A percentile compares a stretch with the other conserved stretches of the same genome.
phyloP scores from a whole-genome alignment of 2,113 vertebrate genomes.

The Lipotes vexillifer region DNA sequence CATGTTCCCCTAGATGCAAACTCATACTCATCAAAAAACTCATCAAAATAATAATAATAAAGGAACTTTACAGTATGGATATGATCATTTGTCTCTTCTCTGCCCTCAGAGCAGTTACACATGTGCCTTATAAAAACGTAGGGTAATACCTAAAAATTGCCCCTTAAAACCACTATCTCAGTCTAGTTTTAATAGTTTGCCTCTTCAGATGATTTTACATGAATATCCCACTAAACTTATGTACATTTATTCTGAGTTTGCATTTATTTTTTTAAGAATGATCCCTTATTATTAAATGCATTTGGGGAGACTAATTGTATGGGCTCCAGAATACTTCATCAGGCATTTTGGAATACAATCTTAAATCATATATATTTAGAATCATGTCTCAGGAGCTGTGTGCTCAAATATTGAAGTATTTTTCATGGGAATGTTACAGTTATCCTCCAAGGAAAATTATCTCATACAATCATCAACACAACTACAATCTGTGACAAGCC shows the following conservation, averaged over 20 bases:
- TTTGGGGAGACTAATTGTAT: background rate
- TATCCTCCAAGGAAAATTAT: background rate
- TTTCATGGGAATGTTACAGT: background rate
- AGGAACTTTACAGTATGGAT: background rate
- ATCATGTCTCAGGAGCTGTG: background rate
- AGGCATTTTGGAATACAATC: background rate
- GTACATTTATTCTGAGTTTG: background rate
- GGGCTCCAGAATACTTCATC: background rate
- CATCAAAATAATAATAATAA: background rate
- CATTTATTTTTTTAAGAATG: background rate
- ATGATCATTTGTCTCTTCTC: background rate
- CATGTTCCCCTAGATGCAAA: background rate
- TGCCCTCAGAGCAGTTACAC: background rate
- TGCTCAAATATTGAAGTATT: background rate
- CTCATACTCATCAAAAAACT: background rate
- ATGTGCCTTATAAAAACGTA: background rate
- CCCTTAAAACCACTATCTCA: background rate
- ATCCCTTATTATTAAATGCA: background rate
- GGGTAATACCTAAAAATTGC: background rate
- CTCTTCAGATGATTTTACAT: background rate
- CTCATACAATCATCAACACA: background rate
- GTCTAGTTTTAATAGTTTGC: background rate
- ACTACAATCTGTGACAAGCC: background rate
- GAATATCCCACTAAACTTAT: background rate
- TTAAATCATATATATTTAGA: background rate